Evolutionary conservation across 2,113 vertebrate species (phyloP).

Genomic region (Dryoscopus gambensis): DNA sequence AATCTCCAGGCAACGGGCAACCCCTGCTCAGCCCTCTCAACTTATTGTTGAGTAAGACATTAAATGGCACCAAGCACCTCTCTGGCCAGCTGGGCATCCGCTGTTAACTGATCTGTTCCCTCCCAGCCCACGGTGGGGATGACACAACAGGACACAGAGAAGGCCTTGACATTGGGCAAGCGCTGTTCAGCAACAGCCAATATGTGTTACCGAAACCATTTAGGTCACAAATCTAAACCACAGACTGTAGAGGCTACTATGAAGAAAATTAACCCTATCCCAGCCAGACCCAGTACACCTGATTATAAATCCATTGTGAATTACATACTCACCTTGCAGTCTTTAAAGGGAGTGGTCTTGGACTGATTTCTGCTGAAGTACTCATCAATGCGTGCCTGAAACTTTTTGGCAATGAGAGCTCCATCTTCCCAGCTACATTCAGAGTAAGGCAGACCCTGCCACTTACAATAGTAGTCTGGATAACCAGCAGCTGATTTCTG

Average conservation of each 20-base stretch:
- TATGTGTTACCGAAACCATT: background rate
- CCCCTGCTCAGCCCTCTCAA: background rate
- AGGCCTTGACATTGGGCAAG: background rate
- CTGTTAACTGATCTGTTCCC: background rate
- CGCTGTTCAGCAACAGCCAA: background rate
- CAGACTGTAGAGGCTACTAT: background rate
- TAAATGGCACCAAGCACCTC: background rate
- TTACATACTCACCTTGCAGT: conserved; percentile 86
- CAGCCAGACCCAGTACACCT: background rate
- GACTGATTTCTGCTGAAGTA: conserved; percentile 95
- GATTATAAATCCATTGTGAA: background rate
- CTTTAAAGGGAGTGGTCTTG: conserved; percentile 92
- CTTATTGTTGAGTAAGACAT: background rate
- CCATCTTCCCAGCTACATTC: conserved; percentile 99
- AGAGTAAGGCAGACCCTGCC: conserved; percentile 95
- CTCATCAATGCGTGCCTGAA: conserved; percentile 90
- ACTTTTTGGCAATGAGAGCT: conserved; percentile 91
- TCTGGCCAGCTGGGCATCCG: background rate
- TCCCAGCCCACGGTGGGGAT: background rate
- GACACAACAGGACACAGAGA: background rate
- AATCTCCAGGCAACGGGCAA: background rate
- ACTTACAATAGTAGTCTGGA: conserved; percentile 98
- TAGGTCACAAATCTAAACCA: background rate
- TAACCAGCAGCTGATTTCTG: conserved; percentile 96
- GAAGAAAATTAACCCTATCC: background rate